These are phyloP conservation scores for Dissostichus mawsoni DNA, from an alignment of 2,113 vertebrate species.

Conservation along the genomic window DNA sequence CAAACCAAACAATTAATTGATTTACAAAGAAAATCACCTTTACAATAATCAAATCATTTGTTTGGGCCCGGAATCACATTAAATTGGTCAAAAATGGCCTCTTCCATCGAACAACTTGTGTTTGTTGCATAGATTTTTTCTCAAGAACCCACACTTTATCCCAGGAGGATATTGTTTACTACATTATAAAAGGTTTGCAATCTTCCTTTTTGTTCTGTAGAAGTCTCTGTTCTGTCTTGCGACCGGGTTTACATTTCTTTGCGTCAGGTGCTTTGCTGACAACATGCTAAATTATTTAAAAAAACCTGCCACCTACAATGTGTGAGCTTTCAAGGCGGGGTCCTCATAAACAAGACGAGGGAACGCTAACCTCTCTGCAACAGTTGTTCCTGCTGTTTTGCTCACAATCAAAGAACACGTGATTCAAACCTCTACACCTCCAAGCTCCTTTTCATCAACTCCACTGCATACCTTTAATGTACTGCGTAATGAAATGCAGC, in stretches of 20 bases:
- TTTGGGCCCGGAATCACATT: background rate
- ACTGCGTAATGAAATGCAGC: conserved; percentile 58
- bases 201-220: background rate
- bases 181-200: background rate
- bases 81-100: background rate
- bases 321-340: background rate
- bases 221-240: background rate
- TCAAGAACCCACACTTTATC: too few species aligned
- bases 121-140: too few species aligned
- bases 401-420: conserved; percentile 9
- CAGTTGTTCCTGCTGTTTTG: conserved; percentile 19
- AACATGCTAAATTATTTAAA: background rate
- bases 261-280: background rate
- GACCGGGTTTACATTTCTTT: background rate
- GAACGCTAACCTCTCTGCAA: background rate
- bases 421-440: conserved; percentile 18
- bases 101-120: background rate
- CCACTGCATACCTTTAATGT: conserved; percentile 53
- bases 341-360: background rate
- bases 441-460: conserved; percentile 49
- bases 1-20: too few species aligned
- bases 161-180: background rate
- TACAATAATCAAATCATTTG: too few species aligned
- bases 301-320: background rate
- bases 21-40: too few species aligned